Conservation (phyloP, 1,140 invertebrate genomes). For the Drosophila erecta region DNA sequence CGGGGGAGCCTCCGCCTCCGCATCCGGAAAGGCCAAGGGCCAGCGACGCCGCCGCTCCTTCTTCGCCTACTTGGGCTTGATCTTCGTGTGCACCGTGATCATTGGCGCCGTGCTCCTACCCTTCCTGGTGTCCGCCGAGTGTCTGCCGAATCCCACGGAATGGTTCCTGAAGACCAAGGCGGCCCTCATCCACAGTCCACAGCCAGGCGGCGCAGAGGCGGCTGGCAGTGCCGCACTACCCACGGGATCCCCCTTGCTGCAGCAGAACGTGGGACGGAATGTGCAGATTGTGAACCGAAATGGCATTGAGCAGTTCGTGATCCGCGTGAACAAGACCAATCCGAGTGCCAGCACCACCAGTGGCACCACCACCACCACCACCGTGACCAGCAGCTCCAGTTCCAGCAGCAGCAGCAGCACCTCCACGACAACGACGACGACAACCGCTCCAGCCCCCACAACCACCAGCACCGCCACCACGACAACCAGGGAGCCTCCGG, state of each 20-base stretch:
- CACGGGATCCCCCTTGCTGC: conserved; percentile 18
- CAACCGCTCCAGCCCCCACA: conserved; percentile 5
- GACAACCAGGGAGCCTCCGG: conserved; percentile 18
- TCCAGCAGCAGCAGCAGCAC: conserved; percentile 12
- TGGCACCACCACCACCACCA: conserved; percentile 1
- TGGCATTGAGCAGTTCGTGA: conserved; percentile 71
- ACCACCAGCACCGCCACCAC: conserved; percentile 4
- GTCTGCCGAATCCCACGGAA: conserved; percentile 78
- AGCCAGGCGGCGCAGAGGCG: conserved; percentile 4
- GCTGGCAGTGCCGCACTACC: conserved; percentile 1
- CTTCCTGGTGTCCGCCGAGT: conserved; percentile 79
- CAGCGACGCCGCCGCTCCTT: conserved; percentile 72
- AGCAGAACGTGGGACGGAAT: conserved; percentile 66
- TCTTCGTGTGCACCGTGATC: conserved; percentile 83
- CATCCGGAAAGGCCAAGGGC: conserved; percentile 26
- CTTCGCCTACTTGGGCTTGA: conserved; percentile 78
- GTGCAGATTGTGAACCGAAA: conserved; percentile 73
- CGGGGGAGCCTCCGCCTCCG: conserved; percentile 27
- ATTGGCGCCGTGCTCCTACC: conserved; percentile 80
- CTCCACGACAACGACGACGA: conserved; percentile 21
- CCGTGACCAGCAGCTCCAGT: neutral
- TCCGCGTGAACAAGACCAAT: conserved; percentile 68
- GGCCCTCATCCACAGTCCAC: conserved; percentile 62
- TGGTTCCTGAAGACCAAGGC: conserved; percentile 84
- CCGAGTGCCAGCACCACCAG: neutral